Evolutionary conservation across 2,113 vertebrate genomes (phyloP).

Genomic region (Parotia lawesii): DNA sequence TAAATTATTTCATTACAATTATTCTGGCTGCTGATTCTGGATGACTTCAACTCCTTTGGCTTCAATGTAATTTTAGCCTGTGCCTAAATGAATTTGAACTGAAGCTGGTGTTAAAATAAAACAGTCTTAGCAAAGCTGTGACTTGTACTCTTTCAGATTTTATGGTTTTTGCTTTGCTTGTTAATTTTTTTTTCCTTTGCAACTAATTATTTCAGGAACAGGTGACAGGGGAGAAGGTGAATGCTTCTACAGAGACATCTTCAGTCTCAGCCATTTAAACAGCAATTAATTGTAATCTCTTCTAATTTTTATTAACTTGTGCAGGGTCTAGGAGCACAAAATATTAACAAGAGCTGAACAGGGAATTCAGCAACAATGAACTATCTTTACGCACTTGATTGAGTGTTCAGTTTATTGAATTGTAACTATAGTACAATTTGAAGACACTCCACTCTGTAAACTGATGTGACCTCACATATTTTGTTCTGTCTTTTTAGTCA

Average conservation of each 20-base stretch:
- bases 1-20: neutral
- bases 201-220: neutral
- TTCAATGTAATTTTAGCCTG: neutral
- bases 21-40: neutral
- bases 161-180: neutral
- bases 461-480: neutral
- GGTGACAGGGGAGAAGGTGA: neutral
- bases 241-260: neutral
- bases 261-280: neutral
- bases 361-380: neutral
- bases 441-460: neutral
- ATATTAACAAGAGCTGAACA: neutral
- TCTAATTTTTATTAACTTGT: conserved; percentile 25
- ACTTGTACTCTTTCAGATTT: neutral
- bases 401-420: neutral
- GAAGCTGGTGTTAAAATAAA: neutral
- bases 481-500: neutral
- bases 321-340: neutral
- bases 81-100: neutral
- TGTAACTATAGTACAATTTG: neutral
- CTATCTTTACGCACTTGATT: neutral
- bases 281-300: neutral
- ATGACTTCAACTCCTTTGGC: neutral
- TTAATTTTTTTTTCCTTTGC: neutral
- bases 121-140: neutral